These are phyloP conservation scores for Pipistrellus kuhlii DNA, from an alignment of 2,797 vertebrate species.

Conservation along the genomic window DNA sequence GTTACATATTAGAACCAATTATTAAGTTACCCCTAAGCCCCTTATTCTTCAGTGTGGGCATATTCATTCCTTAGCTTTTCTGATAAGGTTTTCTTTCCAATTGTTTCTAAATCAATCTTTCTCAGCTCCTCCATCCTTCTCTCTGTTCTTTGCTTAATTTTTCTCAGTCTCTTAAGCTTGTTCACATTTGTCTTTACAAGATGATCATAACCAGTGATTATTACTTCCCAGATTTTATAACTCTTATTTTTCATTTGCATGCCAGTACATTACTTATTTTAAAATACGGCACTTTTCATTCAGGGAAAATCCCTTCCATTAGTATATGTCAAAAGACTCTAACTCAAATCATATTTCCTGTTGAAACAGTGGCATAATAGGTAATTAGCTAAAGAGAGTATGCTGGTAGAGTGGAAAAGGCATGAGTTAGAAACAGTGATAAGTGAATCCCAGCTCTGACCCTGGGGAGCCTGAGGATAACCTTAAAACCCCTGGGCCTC, in stretches of 20 bases:
- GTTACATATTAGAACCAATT: slow-evolving; percentile 53
- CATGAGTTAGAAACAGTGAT: not conserved
- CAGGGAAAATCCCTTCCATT: not conserved
- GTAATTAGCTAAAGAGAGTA: not conserved
- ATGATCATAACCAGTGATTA: not conserved
- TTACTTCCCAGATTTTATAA: slow-evolving; percentile 7
- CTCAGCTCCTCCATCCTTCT: not conserved
- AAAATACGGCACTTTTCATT: not conserved
- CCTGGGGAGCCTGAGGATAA: not conserved
- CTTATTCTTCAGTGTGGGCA: not conserved
- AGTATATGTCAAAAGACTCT: not conserved
- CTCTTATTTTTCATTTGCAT: not conserved
- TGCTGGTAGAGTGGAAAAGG: not conserved
- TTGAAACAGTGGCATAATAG: not conserved
- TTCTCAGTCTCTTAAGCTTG: slow-evolving; percentile 10
- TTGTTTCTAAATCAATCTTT: slow-evolving; percentile 20
- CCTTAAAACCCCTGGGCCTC: not conserved
- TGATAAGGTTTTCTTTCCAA: not conserved
- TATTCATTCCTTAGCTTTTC: slow-evolving; percentile 14
- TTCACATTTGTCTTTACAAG: slow-evolving; percentile 38
- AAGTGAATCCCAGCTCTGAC: not conserved
- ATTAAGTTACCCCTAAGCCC: slow-evolving; percentile 3
- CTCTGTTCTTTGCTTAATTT: slow-evolving; percentile 22
- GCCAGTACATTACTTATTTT: not conserved
- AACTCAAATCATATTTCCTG: slow-evolving; percentile 9